Conservation (phyloP, 1,140 invertebrate genomes). For the Drosophila melanica region DNA sequence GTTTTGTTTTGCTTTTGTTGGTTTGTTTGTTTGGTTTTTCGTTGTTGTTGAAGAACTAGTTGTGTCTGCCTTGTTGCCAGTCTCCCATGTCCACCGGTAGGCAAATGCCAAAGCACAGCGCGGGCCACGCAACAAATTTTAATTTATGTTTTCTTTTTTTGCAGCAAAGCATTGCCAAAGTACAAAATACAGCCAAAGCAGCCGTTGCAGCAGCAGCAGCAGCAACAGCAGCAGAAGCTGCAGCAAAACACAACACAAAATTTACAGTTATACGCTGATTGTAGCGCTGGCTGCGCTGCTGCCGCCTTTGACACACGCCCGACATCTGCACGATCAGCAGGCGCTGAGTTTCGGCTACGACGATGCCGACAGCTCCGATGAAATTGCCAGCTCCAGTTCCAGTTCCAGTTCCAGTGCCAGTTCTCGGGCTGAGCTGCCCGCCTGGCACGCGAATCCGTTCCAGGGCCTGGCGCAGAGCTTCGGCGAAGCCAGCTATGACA, state of each 20-base stretch:
- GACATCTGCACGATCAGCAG: constrained; percentile 57
- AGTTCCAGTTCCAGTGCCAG: constrained; percentile 4
- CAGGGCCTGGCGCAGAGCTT: constrained; percentile 54
- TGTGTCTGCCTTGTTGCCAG: background rate
- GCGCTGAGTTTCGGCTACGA: constrained; percentile 48
- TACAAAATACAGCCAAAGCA: constrained; percentile 22
- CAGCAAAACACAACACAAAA: constrained; percentile 10
- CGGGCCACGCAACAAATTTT: background rate
- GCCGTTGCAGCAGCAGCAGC: constrained; percentile 14
- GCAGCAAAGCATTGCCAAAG: constrained; percentile 55
- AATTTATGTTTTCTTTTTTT: constrained; percentile 5
- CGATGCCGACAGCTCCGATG: constrained; percentile 22
- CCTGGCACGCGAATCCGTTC: constrained; percentile 60
- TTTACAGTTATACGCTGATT: constrained; percentile 32
- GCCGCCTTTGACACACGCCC: constrained; percentile 44
- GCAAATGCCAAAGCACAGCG: background rate
- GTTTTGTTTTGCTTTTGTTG: background rate
- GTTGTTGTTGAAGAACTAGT: background rate
- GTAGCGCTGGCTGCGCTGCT: constrained; percentile 47
- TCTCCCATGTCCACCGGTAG: constrained; percentile 28
- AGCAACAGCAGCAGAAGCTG: constrained; percentile 23
- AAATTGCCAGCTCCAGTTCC: constrained; percentile 2
- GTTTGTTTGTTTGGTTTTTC: no score
- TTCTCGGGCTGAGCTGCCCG: constrained; percentile 11
- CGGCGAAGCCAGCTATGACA: constrained; percentile 24